phyloP scores from a whole-genome alignment of 2,113 vertebrate species.

The Megaceryle torquata region DNA sequence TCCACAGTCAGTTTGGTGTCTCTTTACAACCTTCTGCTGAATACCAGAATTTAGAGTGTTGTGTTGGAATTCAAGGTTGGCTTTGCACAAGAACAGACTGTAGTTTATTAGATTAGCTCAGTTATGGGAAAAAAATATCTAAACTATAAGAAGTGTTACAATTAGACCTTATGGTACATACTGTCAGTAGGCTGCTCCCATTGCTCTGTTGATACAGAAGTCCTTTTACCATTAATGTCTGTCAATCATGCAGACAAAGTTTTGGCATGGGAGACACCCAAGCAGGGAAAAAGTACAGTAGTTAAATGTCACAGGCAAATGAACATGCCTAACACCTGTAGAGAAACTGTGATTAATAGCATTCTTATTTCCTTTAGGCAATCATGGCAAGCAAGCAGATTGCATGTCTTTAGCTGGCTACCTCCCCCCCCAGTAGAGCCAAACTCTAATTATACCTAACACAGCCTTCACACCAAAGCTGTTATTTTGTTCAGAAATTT shows the following conservation, averaged over 20 bases:
- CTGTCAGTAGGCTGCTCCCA: not conserved
- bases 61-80: not conserved
- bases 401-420: not conserved
- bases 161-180: not conserved
- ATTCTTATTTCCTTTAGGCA: not conserved
- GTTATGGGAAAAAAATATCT: not conserved
- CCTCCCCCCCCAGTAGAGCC: not conserved
- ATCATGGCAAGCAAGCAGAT: not conserved
- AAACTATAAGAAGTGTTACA: rapidly evolving
- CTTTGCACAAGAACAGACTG: not conserved
- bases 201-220: not conserved
- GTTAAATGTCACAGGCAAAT: not conserved
- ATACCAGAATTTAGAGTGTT: not conserved
- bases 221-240: not conserved
- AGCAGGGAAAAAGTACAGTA: not conserved
- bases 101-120: not conserved
- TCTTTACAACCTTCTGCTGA: not conserved
- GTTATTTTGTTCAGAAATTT: not conserved
- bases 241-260: not conserved
- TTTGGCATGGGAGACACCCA: not conserved
- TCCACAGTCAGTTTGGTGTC: not conserved
- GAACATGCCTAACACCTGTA: not conserved
- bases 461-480: not conserved
- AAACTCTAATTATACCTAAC: not conserved
- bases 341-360: not conserved